Conservation (phyloP, 1,140 invertebrate species). For the Acyrthosiphon pisum region DNA sequence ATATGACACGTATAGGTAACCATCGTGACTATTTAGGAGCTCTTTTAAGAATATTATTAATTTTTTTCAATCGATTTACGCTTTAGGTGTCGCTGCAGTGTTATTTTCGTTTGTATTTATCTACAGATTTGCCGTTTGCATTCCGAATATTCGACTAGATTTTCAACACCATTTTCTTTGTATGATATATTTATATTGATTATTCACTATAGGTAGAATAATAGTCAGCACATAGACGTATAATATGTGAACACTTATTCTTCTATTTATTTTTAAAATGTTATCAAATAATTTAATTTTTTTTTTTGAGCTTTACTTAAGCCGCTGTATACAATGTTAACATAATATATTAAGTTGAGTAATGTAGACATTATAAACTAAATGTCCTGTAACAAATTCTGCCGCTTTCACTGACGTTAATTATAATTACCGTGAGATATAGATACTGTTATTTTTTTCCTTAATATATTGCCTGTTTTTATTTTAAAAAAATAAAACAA, state of each 20-base stretch:
- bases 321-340: not conserved
- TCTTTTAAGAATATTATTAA: not conserved
- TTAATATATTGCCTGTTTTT: not conserved
- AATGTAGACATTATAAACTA: not conserved
- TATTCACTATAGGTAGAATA: too few relatives aligned
- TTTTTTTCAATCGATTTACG: not conserved
- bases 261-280: not conserved
- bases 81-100: not conserved
- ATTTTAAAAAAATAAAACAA: too few relatives aligned
- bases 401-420: not conserved
- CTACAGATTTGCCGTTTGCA: not conserved
- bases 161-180: not conserved
- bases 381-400: not conserved
- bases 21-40: not conserved
- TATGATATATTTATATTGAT: not conserved
- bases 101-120: not conserved
- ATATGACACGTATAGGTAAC: not conserved
- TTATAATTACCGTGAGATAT: not conserved
- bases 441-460: not conserved
- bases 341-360: not conserved
- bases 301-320: not conserved
- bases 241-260: not conserved
- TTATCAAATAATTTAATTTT: not conserved
- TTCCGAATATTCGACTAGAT: not conserved
- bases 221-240: not conserved